Percentiles rank a stretch among this genome's conserved stretches.
Evolutionary conservation across 2,113 vertebrate species (phyloP).

Genomic region (Carassius gibelio): DNA sequence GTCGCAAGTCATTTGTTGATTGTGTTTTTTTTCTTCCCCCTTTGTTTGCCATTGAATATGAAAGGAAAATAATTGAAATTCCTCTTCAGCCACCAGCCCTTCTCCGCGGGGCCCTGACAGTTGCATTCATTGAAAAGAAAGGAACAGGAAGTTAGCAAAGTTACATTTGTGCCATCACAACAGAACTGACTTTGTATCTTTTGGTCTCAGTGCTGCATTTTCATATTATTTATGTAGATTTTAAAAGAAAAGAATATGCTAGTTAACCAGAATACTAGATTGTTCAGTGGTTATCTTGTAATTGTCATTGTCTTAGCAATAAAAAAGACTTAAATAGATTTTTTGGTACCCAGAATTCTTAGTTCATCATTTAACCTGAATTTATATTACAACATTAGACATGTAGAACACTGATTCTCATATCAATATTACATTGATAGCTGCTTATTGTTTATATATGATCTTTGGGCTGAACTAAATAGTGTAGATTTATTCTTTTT

Average conservation of each 20-base stretch:
- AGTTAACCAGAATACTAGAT: neutral
- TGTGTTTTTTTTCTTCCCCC: constrained; percentile 11
- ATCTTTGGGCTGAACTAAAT: neutral
- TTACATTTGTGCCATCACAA: constrained; percentile 28
- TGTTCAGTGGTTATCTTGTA: neutral
- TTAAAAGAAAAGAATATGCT: neutral
- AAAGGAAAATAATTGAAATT: constrained; percentile 51
- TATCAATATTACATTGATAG: neutral
- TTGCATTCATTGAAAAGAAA: constrained; percentile 30
- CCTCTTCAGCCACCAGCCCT: constrained; percentile 25
- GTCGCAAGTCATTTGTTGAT: constrained; percentile 46
- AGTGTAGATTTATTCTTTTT: neutral
- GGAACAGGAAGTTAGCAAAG: constrained; percentile 38
- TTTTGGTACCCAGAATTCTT: neutral
- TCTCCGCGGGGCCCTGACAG: constrained; percentile 10
- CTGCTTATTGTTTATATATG: neutral
- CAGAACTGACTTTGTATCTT: neutral
- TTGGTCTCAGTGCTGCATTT: neutral
- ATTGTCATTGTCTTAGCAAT: neutral
- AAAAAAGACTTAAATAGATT: neutral
- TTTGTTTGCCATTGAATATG: constrained; percentile 51
- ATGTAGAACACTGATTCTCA: neutral
- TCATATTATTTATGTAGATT: neutral
- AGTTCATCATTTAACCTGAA: neutral
- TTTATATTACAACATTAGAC: neutral